Evolutionary conservation across 2,888 invertebrate genomes (phyloP), one percentile per base, ranked within the genome.

Genomic region (Rhorus exstirpatorius): DNA sequence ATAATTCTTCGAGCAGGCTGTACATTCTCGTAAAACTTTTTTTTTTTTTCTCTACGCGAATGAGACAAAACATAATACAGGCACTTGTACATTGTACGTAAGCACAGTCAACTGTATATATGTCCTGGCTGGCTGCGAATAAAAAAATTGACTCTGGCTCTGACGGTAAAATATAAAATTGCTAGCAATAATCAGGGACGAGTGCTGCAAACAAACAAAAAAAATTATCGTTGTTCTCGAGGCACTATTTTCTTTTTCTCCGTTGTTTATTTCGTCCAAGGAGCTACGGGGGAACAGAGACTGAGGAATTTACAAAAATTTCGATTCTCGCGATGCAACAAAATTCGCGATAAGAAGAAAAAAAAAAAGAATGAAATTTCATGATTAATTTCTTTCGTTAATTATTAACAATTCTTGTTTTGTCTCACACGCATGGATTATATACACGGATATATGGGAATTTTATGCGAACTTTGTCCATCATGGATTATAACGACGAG

Each of bases 401-500:
- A 76, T 26, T 26, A 26, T 12, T 17, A 3, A 24, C 46, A 35
- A 41, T 31, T 35, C 31, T n/a, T n/a, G n/a, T n/a, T n/a, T n/a
- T n/a, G 31, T 12, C 31, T 31, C 21, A 71, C 41, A 75, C 44
- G 46, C 74, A 31, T 60, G 51, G 53, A 38, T 26, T 38, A 14
- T 17, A 12, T 26, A 17, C 1, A 6, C n/a, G 14, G 21, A 10
- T 53, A 38, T 31, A 21, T 14, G 1, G 24, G 24, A 55, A 44
- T 26, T 51, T 10, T 19, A 17, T 31, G 53, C 51, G 35, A 55
- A 60, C 12, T 51, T 71, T 35, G 46, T 77, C 65, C 60, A 67
- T 55, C 60, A 14, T 8, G 60, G 70, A 81, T 79, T n/a, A n/a
- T 72, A 81, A 75, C 76, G 76, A 81, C 49, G 67, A 35, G 61